Evolutionary conservation across 2,113 vertebrate genomes (phyloP).

Genomic region (Australoheros scitulus): DNA sequence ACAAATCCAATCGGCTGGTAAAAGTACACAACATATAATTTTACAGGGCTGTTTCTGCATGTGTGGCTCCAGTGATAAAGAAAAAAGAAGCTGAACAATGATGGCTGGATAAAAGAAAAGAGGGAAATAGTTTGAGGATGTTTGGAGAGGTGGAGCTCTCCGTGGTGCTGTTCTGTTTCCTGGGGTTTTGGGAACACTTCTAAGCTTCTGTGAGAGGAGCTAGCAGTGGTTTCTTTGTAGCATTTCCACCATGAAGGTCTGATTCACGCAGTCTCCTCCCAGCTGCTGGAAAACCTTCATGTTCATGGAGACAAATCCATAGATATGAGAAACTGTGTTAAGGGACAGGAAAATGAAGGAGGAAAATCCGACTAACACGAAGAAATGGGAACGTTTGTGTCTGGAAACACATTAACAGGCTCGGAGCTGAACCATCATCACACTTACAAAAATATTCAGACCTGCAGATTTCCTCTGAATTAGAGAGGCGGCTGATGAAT

Average conservation of each 20-base stretch:
- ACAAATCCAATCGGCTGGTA: background rate
- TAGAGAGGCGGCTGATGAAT: background rate
- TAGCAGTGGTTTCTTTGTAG: no score
- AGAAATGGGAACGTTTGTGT: background rate
- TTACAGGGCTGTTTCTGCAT: background rate
- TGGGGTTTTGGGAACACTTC: background rate
- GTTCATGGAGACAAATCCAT: background rate
- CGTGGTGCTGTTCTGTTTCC: conserved; percentile 25
- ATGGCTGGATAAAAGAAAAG: background rate
- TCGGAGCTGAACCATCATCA: background rate
- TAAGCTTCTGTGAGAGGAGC: background rate
- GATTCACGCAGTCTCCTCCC: background rate
- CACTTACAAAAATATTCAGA: background rate
- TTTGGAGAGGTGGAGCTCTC: conserved; percentile 15
- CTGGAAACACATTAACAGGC: background rate
- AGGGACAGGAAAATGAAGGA: background rate
- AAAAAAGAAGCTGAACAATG: no score
- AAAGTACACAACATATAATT: background rate
- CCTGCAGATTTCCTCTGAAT: background rate
- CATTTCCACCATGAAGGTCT: no score
- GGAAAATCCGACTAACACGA: background rate
- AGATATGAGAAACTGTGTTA: background rate
- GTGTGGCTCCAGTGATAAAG: no score
- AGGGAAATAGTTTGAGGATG: background rate
- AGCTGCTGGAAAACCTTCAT: background rate